These are phyloP conservation scores for Melieria omissa DNA, from an alignment of 2,888 invertebrate genomes.

Conservation along the genomic window DNA sequence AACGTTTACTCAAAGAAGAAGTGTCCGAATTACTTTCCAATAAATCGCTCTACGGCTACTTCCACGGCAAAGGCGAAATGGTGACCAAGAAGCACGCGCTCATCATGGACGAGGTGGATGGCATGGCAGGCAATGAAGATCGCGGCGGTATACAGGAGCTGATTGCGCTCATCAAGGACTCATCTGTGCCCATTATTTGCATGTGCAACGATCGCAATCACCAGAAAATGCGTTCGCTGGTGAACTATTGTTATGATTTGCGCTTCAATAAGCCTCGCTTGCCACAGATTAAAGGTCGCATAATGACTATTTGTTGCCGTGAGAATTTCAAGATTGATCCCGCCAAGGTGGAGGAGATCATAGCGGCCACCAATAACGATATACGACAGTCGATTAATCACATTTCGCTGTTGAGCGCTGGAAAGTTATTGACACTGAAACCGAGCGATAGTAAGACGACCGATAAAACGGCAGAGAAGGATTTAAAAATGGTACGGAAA, in stretches of 20 bases:
- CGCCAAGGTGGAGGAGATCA: slow-evolving; percentile 84
- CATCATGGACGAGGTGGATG: slow-evolving; percentile 99
- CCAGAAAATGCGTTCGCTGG: slow-evolving; percentile 90
- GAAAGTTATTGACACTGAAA: slow-evolving; percentile 67
- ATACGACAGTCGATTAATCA: slow-evolving; percentile 93
- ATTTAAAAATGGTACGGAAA: slow-evolving; percentile 77
- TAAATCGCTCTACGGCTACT: slow-evolving; percentile 78
- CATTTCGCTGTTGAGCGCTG: slow-evolving; percentile 82
- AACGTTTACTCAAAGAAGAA: slow-evolving; percentile 84
- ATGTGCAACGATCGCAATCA: slow-evolving; percentile 98
- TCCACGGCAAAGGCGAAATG: slow-evolving; percentile 71
- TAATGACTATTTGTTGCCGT: slow-evolving; percentile 91
- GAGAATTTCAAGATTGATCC: slow-evolving; percentile 85
- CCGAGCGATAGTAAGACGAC: slow-evolving; percentile 69
- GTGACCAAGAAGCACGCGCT: slow-evolving; percentile 85
- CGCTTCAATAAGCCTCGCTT: slow-evolving; percentile 85
- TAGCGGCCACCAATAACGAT: slow-evolving; percentile 89
- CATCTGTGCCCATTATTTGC: slow-evolving; percentile 91
- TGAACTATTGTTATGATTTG: slow-evolving; percentile 94
- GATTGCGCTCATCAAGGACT: slow-evolving; percentile 87
- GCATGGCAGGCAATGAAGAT: slow-evolving; percentile 99
- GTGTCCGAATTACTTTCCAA: slow-evolving; percentile 84
- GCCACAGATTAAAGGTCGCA: slow-evolving; percentile 91
- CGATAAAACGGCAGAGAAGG: slow-evolving; percentile 77
- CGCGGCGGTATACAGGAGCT: slow-evolving; percentile 96